Conservation (phyloP, 2,113 vertebrate genomes). For the Gracilinanus agilis region DNA sequence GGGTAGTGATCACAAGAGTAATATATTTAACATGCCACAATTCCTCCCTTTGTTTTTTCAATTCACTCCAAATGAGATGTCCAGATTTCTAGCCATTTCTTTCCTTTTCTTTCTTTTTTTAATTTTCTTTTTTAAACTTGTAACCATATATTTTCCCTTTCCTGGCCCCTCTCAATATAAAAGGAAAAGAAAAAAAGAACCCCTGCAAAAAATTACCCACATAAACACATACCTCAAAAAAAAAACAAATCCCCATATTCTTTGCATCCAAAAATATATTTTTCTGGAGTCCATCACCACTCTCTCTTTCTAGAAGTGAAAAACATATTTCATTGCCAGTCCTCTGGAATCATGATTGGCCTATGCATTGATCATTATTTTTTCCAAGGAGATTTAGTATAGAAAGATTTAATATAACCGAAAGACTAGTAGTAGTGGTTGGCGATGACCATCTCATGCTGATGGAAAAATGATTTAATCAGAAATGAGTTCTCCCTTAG, state of each 20-base stretch:
- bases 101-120: not conserved
- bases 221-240: not conserved
- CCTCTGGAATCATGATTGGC: not conserved
- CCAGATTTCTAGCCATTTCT: not conserved
- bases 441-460: rapidly evolving
- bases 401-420: not conserved
- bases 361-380: not conserved
- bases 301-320: not conserved
- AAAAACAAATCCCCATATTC: no score
- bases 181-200: not conserved
- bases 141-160: not conserved
- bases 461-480: rapidly evolving
- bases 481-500: not conserved
- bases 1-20: not conserved
- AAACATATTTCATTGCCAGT: not conserved
- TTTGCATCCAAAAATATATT: no score
- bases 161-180: not conserved
- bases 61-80: not conserved
- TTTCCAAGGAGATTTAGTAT: not conserved
- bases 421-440: not conserved
- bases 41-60: not conserved
- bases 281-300: not conserved
- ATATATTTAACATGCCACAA: not conserved
- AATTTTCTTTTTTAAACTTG: not conserved
- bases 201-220: not conserved